Percentiles rank a stretch among this genome's conserved stretches.
phyloP scores from a whole-genome alignment of 2,888 invertebrate species.

The Amphipyra berbera region DNA sequence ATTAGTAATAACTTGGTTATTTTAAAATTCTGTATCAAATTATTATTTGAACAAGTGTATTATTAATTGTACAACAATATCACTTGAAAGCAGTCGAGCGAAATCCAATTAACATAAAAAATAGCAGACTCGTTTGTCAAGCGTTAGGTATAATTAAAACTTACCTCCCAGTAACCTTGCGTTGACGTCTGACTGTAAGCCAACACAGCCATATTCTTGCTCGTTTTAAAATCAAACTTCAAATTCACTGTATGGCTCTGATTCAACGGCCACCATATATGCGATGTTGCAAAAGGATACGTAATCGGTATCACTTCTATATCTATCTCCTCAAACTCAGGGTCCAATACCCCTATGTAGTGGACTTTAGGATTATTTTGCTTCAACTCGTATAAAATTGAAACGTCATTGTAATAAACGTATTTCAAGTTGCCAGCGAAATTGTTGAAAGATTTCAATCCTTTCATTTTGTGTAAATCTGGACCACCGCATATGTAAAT shows the following conservation, averaged over 20 bases:
- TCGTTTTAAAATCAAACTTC: slow-evolving; percentile 96
- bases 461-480: slow-evolving; percentile 94
- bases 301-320: slow-evolving; percentile 97
- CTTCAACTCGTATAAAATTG: slow-evolving; percentile 96
- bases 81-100: slow-evolving; percentile 8
- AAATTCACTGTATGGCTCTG: slow-evolving; percentile 93
- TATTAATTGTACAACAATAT: slow-evolving; percentile 1
- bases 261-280: slow-evolving; percentile 96
- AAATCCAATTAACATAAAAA: slow-evolving; percentile 32
- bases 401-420: slow-evolving; percentile 97
- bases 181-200: slow-evolving; percentile 95
- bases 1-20: not conserved
- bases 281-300: slow-evolving; percentile 96
- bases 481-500: slow-evolving; percentile 98
- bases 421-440: slow-evolving; percentile 97
- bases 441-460: slow-evolving; percentile 94
- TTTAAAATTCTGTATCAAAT: slow-evolving; percentile 7
- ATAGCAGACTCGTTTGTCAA: slow-evolving; percentile 22
- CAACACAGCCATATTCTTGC: slow-evolving; percentile 94
- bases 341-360: slow-evolving; percentile 94
- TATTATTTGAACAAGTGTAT: slow-evolving; percentile 26
- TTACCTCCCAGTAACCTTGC: slow-evolving; percentile 96
- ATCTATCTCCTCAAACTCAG: slow-evolving; percentile 95
- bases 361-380: slow-evolving; percentile 96
- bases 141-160: slow-evolving; percentile 43